These are phyloP conservation scores for Ictalurus furcatus DNA, from an alignment of 2,113 vertebrate genomes.

Conservation along the genomic window DNA sequence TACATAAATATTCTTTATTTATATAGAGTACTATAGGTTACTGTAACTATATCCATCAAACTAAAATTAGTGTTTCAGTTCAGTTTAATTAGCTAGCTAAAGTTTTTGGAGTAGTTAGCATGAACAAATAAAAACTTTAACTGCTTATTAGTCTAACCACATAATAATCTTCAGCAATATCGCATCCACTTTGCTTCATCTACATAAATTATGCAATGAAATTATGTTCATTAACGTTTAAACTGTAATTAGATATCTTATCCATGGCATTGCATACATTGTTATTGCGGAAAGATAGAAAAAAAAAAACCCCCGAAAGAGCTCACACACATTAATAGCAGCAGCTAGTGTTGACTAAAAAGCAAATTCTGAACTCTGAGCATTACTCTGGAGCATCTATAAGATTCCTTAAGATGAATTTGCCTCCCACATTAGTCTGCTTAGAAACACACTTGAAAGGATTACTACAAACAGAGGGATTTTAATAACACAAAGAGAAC, in stretches of 20 bases:
- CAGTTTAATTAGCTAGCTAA: neutral
- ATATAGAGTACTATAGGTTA: neutral
- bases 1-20: neutral
- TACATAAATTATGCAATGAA: neutral
- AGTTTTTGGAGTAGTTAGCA: neutral
- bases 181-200: neutral
- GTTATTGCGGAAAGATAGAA: neutral
- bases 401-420: neutral
- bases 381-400: neutral
- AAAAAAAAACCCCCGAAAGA: neutral
- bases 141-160: neutral
- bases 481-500: neutral
- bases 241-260: neutral
- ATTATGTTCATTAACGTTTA: neutral
- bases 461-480: neutral
- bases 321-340: neutral
- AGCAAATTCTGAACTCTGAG: neutral
- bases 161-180: neutral
- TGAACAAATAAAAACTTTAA: neutral
- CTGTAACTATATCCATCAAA: neutral
- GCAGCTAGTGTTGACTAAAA: neutral
- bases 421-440: neutral
- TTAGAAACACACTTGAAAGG: slow-evolving; percentile 7
- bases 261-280: neutral
- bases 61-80: neutral